Base-by-base conservation (phyloP, 2,888 invertebrate species). In the Anthophora plumipes region DNA sequence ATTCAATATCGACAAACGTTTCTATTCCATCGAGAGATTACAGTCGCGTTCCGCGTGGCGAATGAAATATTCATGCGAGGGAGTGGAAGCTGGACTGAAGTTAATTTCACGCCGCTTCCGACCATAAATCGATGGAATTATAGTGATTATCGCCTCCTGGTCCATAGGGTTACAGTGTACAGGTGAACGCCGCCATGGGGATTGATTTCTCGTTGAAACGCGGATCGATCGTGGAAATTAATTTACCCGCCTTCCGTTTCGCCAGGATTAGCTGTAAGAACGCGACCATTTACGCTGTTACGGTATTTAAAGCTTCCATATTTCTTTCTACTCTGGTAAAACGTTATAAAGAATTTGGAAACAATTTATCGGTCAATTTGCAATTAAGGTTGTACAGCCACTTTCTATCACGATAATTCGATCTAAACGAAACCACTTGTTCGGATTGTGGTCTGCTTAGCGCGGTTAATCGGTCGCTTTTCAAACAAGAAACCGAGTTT, bases 71-170 rank as follows among this genome's bases (percentile, higher is more conserved):
- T 83, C 79, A 82, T 80, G 77, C 41, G 61, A 66, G 43, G n/a
- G 48, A 60, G 61, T 76, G 71, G 71, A 66, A 73, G 74, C 67
- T 25, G 37, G 72, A 43, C 14, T 22, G 59, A 55, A 48, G 80
- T 80, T 88, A 88, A 87, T 84, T 84, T 84, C 84, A 83, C 70
- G 83, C 68, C 71, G 80, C 80, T 85, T 84, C 77, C 52, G 60
- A 85, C 66, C 86, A 66, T 88, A 88, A 88, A 85, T 89, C 83
- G 82, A 59, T 63, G 54, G 75, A 37, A 88, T 88, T 77, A 87
- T 69, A 83, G 88, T 84, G 82, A 86, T 87, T 88, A 85, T 88
- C 87, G 86, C 57, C 69, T 71, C 48, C 75, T 59, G 74, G 66
- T 63, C 48, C 63, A 67, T 61, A 43, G 63, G n/a, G 74, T 71